Evolutionary conservation across 2,797 vertebrate genomes (phyloP), one percentile per base, ranked within the genome.

Genomic region (Tiaroga cobitis): DNA sequence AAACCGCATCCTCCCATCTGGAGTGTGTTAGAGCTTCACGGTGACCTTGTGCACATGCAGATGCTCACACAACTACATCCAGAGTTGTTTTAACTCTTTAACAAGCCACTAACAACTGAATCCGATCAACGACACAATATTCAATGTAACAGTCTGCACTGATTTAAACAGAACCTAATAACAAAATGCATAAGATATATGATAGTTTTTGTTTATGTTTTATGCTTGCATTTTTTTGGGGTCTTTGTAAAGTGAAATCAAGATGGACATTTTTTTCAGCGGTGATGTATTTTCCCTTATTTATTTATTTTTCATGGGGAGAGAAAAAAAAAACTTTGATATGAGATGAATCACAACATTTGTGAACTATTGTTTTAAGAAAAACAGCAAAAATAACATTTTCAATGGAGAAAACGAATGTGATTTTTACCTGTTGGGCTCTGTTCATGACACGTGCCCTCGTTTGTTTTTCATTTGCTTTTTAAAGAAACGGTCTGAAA

Each of bases 1-100:
- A 90, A 91, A 92, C 90, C 86, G 88, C 81, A 91, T 92, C 84
- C 90, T 89, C 93, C 92, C 94, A 95, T 94, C 94, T 95, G 95
- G 92, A 94, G 92, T 85, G 89, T 88, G 92, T 95, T 94, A 86
- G 73, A 68, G 70, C 70, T 56, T 81, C 37, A 49, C 24, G 8
- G 34, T 77, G 63, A 67, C 34, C 81, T 54, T 81, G 19, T 76
- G 32, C 86, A 56, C 73, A 73, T 54, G 18, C 78, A 67, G 78
- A 72, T 83, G 68, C 70, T 78, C 78, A 78, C 88, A 84, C 84
- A 76, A 92, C 92, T 92, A 91, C 93, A 92, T 88, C 90, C 91
- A 92, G 91, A 79, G 87, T 83, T 26, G 34, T 81, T 86, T 88
- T 21, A 46, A 46, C 11, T 24, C 69, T 81, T 69, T 39, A 73